A percentile compares a stretch with the other conserved stretches of the same genome.
phyloP scores from a whole-genome alignment of 2,888 invertebrate species.

The Perizoma affinitatum region DNA sequence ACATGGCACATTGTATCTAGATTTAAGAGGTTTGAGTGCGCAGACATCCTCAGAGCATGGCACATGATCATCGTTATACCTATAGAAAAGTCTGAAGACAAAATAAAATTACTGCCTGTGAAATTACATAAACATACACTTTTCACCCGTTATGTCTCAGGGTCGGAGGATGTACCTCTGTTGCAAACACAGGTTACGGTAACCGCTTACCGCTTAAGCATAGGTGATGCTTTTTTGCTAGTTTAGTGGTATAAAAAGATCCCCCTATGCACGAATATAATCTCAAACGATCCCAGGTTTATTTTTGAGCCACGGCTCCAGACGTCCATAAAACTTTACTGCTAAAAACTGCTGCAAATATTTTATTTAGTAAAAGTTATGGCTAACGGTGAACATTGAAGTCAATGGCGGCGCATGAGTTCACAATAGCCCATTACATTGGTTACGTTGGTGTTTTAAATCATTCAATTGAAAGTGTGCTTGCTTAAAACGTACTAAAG shows the following conservation, averaged over 20 bases:
- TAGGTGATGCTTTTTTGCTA: too few relatives aligned
- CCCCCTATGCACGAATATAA: slow-evolving; percentile 6
- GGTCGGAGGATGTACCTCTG: too few relatives aligned
- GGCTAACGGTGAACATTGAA: slow-evolving; percentile 41
- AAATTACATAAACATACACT: too few relatives aligned
- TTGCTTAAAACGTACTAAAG: neutral
- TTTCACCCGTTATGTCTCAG: too few relatives aligned
- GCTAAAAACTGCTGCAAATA: slow-evolving; percentile 26
- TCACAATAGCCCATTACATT: slow-evolving; percentile 61
- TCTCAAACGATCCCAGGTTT: slow-evolving; percentile 3
- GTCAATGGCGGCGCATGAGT: slow-evolving; percentile 45
- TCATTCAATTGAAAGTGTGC: slow-evolving; percentile 16
- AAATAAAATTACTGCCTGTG: neutral
- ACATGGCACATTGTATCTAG: neutral
- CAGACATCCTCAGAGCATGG: too few relatives aligned
- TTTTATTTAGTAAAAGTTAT: slow-evolving; percentile 21
- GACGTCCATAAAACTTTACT: slow-evolving; percentile 22
- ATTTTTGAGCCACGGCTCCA: slow-evolving; percentile 16
- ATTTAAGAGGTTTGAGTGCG: too few relatives aligned
- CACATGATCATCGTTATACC: too few relatives aligned
- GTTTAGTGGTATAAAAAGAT: neutral
- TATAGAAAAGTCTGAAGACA: neutral
- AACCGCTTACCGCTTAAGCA: too few relatives aligned
- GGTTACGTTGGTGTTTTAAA: slow-evolving; percentile 34
- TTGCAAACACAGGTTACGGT: too few relatives aligned